phyloP scores from a whole-genome alignment of 1,140 invertebrate genomes.

The Eueides isabella region DNA sequence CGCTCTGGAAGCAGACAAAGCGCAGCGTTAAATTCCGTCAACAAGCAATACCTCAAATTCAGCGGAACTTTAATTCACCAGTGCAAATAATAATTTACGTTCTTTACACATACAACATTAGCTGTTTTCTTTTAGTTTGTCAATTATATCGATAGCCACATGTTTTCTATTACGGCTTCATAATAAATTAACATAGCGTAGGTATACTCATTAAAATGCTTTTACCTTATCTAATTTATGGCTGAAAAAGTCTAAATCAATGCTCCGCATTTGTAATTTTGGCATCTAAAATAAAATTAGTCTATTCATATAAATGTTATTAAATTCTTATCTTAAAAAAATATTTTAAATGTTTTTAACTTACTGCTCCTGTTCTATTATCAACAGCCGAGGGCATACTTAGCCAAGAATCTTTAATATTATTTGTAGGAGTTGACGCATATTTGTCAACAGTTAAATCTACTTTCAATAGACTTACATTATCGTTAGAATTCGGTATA shows the following conservation, averaged over 20 bases:
- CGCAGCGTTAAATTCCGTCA: too few relatives aligned
- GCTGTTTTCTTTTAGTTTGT: not conserved
- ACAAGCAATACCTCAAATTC: too few relatives aligned
- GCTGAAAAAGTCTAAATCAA: constrained; percentile 56
- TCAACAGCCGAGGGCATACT: not conserved
- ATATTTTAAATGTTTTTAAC: constrained; percentile 12
- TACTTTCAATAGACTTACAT: not conserved
- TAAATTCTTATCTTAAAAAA: constrained; percentile 5
- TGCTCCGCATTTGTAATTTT: constrained; percentile 48
- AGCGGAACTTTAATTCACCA: too few relatives aligned
- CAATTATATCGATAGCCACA: not conserved
- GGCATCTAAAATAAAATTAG: constrained; percentile 58
- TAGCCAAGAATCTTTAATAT: constrained; percentile 18
- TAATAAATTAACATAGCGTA: not conserved
- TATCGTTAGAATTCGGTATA: constrained; percentile 27
- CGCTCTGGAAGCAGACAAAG: too few relatives aligned
- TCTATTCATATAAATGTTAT: not conserved
- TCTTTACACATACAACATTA: too few relatives aligned
- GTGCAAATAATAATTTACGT: too few relatives aligned
- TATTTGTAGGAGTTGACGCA: not conserved
- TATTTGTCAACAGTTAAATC: not conserved
- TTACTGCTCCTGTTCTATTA: constrained; percentile 17
- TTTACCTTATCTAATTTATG: constrained; percentile 62
- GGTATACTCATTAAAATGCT: not conserved
- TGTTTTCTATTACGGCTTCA: not conserved